Conservation (phyloP, 1,140 invertebrate genomes). For the Agrypnia vestita region DNA sequence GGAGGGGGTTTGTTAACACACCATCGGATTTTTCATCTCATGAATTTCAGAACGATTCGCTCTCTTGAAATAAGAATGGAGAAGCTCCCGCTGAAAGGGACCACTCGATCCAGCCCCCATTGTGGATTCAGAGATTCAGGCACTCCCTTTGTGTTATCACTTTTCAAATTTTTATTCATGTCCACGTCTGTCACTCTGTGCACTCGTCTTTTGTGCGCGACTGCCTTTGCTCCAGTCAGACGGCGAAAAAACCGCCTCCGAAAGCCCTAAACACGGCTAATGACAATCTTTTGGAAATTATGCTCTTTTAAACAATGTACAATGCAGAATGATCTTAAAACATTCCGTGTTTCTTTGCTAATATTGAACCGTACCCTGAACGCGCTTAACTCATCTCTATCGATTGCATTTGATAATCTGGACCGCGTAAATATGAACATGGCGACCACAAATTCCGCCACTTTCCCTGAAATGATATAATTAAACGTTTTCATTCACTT, state of each 20-base stretch:
- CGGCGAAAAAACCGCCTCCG: not conserved
- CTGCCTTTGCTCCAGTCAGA: not conserved
- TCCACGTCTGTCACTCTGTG: conserved; percentile 22
- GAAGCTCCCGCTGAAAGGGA: conserved; percentile 10
- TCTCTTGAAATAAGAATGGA: conserved; percentile 44
- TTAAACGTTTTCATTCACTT: not conserved
- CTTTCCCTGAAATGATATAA: too few relatives aligned
- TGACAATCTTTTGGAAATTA: too few relatives aligned
- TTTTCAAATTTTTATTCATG: conserved; percentile 38
- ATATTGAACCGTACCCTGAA: too few relatives aligned
- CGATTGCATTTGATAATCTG: too few relatives aligned
- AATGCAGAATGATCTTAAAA: too few relatives aligned
- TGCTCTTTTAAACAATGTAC: too few relatives aligned
- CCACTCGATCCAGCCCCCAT: conserved; percentile 28
- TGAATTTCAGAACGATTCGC: conserved; percentile 56
- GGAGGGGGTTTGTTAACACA: conserved; percentile 52
- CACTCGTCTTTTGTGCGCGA: not conserved
- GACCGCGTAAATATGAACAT: too few relatives aligned
- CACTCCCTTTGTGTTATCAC: conserved; percentile 30
- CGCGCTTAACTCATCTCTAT: too few relatives aligned
- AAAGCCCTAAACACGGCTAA: too few relatives aligned
- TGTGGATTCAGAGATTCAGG: conserved; percentile 39
- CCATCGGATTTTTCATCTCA: conserved; percentile 59
- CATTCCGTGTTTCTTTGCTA: too few relatives aligned
- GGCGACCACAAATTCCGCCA: too few relatives aligned